Base-by-base conservation (phyloP, 2,888 invertebrate genomes). In the Clostera curtula region DNA sequence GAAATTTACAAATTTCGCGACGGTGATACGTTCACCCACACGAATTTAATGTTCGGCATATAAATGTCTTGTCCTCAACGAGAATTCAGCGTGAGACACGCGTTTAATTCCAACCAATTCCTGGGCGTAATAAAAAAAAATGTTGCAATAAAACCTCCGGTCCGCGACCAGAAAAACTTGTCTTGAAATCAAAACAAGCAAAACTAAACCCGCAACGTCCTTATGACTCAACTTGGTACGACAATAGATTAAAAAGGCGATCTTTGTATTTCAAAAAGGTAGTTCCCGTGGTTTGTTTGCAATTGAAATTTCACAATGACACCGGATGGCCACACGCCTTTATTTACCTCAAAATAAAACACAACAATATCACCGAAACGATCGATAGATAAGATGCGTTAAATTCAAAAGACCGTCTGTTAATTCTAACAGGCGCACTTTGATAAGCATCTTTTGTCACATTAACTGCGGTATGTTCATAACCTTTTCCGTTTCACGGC, bases 261-360 rank as follows among this genome's bases (percentile, higher is more conserved):
- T 33, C 12, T 25, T 20, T 12, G 7, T 20, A 34, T 40, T 36
- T 46, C 36, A 39, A 49, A 34, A 31, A 30, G 33, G 33, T 34
- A 42, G 40, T 47, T 40, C 49, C 33, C 36, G 17, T 36, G 31
- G 37, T 34, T 31, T 31, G 19, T 19, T 26, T 19, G 40, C 49
- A 50, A 56, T 10, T 43, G 34, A 43, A 52, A 51, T 49, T 45
- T 41, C 33, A 64, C 65, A 69, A 71, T 52, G 45, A 56, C 53
- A 65, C 72, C 75, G 76, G 75, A 77, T 71, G 73, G 61, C 52
- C 47, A 57, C 53, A 48, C 43, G 46, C 68, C 53, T 70, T 72
- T 71, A 66, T 73, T 72, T 64, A 58, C 55, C 31, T 53, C 49
- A 47, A 59, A 67, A 65, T 61, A 56, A 62, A 52, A 51, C 44